Percentiles rank a stretch among this genome's conserved stretches.
These are phyloP conservation scores for Astyanax mexicanus DNA, from an alignment of 2,797 vertebrate species.

Conservation along the genomic window DNA sequence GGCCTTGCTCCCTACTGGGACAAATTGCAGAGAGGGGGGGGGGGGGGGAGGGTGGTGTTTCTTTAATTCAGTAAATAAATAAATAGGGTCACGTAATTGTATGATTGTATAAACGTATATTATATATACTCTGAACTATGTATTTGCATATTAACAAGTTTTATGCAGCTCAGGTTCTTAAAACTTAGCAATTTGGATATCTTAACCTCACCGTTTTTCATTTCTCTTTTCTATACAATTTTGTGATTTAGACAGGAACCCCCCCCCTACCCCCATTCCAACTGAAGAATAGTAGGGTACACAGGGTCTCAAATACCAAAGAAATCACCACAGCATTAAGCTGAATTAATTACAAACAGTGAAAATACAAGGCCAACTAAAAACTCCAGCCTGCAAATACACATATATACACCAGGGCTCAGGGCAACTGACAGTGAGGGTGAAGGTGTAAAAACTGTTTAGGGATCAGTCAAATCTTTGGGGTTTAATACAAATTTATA, in stretches of 20 bases:
- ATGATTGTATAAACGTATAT: no score
- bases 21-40: no score
- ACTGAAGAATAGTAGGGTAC: neutral
- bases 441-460: neutral
- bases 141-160: no score
- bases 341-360: neutral
- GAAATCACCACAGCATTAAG: neutral
- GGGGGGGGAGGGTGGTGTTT: no score
- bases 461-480: neutral
- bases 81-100: no score
- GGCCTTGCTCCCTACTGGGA: no score
- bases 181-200: no score
- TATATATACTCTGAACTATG: no score
- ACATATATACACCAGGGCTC: slow-evolving; percentile 9
- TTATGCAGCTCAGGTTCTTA: no score
- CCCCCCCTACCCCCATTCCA: no score
- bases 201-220: neutral
- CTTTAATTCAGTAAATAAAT: no score
- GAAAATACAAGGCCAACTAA: neutral
- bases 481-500: neutral
- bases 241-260: no score
- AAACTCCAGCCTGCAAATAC: neutral
- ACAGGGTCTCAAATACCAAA: neutral
- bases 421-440: neutral
- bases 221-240: neutral